These are phyloP conservation scores for Blastomussa wellsi DNA, from an alignment of 92 coral and sea anemone species.

Conservation along the genomic window DNA sequence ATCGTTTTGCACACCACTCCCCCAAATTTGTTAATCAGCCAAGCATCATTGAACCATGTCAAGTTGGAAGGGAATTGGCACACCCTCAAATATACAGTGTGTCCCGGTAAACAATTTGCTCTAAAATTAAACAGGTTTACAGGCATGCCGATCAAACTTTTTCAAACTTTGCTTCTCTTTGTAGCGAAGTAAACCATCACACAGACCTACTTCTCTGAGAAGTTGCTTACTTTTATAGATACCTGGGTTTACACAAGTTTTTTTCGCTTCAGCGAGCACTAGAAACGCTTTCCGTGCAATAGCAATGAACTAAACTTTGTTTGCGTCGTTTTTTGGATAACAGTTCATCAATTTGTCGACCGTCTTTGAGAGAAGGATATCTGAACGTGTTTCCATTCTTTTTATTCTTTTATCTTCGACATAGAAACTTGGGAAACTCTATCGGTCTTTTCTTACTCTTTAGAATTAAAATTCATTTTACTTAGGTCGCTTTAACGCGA, in stretches of 20 bases:
- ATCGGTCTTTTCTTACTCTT: background rate
- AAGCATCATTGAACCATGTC: background rate
- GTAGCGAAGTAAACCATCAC: background rate
- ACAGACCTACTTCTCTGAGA: background rate
- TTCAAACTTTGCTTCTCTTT: background rate
- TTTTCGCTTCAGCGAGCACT: constrained; percentile 11
- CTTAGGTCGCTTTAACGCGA: background rate
- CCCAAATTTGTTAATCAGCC: background rate
- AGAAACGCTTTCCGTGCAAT: background rate
- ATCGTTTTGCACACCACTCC: background rate
- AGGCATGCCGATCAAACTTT: background rate
- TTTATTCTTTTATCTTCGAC: background rate
- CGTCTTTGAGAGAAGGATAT: background rate
- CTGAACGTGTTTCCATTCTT: background rate
- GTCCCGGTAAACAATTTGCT: background rate
- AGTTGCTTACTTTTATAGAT: background rate
- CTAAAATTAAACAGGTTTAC: background rate
- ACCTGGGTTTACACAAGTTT: background rate
- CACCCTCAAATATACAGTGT: background rate
- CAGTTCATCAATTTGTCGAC: background rate
- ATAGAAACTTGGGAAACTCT: background rate
- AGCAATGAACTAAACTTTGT: background rate
- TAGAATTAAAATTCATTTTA: background rate
- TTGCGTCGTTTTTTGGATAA: background rate
- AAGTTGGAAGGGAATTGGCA: background rate